Percentiles rank a stretch among this genome's conserved stretches.
Conservation (phyloP, 2,888 invertebrate genomes). For the Morpho helenor region DNA sequence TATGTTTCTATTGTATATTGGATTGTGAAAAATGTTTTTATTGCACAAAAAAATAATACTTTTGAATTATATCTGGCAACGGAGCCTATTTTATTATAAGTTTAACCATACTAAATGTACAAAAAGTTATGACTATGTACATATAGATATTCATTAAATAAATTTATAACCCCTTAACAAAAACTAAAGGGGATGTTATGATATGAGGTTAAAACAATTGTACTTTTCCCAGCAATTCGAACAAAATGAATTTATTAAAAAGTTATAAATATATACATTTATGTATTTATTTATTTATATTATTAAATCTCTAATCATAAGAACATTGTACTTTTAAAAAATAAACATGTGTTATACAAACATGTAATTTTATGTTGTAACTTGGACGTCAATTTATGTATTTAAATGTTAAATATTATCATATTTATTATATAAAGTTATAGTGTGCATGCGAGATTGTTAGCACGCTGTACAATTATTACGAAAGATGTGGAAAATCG, state of each 20-base stretch:
- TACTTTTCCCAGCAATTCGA: constrained; percentile 18
- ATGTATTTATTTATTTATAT: too few species aligned
- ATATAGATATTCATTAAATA: constrained; percentile 10
- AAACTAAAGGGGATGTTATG: constrained; percentile 13
- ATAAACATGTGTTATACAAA: constrained; percentile 43
- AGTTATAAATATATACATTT: constrained; percentile 1
- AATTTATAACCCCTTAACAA: constrained; percentile 14
- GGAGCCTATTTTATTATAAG: constrained; percentile 11
- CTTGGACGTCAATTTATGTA: constrained; percentile 70
- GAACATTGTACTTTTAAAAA: constrained; percentile 8
- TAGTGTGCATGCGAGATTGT: constrained; percentile 61
- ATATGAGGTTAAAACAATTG: constrained; percentile 14
- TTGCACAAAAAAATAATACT: constrained; percentile 2
- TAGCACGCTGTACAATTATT: constrained; percentile 45
- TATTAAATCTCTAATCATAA: too few species aligned
- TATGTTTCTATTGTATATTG: constrained; percentile 10
- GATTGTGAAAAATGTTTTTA: constrained; percentile 6
- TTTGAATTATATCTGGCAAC: background rate
- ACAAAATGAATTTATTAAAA: constrained; percentile 6
- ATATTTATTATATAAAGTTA: constrained; percentile 45
- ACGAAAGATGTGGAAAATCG: constrained; percentile 52
- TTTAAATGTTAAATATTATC: constrained; percentile 48
- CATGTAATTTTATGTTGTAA: constrained; percentile 62
- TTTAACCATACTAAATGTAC: constrained; percentile 9
- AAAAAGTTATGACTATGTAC: constrained; percentile 11